Conservation (phyloP, 1,140 invertebrate species). For the Hypsibius dujardini region DNA sequence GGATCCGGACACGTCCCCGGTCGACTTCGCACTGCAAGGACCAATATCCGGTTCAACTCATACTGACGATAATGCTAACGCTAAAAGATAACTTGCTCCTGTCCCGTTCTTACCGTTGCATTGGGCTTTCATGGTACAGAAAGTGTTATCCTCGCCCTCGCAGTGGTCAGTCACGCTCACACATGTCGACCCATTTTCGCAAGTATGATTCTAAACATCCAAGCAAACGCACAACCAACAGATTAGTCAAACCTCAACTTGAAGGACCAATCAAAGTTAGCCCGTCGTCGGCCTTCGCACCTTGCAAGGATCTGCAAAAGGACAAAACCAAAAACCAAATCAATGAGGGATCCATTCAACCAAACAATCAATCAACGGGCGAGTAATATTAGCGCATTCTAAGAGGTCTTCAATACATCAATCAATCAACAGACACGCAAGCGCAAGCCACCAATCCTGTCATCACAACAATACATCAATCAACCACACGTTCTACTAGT, state of each 20-base stretch:
- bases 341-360: too few relatives aligned
- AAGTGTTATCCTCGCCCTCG: not conserved
- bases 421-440: too few relatives aligned
- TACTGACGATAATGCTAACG: not conserved
- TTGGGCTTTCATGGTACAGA: constrained; percentile 9
- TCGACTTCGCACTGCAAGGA: not conserved
- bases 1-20: not conserved
- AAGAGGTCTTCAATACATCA: too few relatives aligned
- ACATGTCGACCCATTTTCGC: not conserved
- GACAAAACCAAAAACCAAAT: not conserved
- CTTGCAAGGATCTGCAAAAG: constrained; percentile 1
- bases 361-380: too few relatives aligned
- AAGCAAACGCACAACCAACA: not conserved
- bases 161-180: not conserved
- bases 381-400: too few relatives aligned
- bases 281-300: not conserved
- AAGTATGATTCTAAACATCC: not conserved
- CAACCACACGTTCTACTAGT: not conserved
- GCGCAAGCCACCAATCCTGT: too few relatives aligned
- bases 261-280: not conserved
- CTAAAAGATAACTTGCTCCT: not conserved
- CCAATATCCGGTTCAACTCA: not conserved
- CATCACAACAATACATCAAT: not conserved
- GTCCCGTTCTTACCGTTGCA: not conserved
- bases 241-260: not conserved